Percentiles rank a stretch among this genome's conserved stretches.
These are phyloP conservation scores for Choreutis nemorana DNA, from an alignment of 2,888 invertebrate species.

Conservation along the genomic window DNA sequence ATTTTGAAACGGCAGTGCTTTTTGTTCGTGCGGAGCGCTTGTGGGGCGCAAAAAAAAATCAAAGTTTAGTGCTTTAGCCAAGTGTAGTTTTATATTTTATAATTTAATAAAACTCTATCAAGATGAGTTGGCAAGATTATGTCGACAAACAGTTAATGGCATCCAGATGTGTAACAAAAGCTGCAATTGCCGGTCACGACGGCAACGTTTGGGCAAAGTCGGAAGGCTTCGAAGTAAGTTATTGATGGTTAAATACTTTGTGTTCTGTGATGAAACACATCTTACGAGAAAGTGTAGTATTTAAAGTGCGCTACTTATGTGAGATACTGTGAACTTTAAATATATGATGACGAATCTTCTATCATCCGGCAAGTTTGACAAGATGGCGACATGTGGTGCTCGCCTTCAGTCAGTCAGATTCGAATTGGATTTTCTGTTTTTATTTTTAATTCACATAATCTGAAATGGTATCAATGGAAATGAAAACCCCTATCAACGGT, in stretches of 20 bases:
- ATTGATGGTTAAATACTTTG: too few species aligned
- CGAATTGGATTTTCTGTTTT: conserved; percentile 34
- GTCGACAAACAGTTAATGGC: conserved; percentile 96
- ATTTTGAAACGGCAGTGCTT: conserved; percentile 66
- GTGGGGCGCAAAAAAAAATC: conserved; percentile 61
- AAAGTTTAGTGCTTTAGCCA: conserved; percentile 53
- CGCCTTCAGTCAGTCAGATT: conserved; percentile 31
- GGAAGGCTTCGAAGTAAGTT: conserved; percentile 92
- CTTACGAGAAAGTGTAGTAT: conserved; percentile 17
- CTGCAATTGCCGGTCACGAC: conserved; percentile 94
- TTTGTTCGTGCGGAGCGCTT: conserved; percentile 66
- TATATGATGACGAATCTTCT: conserved; percentile 38
- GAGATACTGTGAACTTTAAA: conserved; percentile 21
- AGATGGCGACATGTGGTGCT: conserved; percentile 66
- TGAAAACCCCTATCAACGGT: too few species aligned
- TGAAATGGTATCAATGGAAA: too few species aligned
- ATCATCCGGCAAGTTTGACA: conserved; percentile 57
- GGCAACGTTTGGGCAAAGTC: conserved; percentile 96
- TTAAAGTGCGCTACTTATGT: conserved; percentile 23
- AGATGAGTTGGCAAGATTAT: conserved; percentile 98
- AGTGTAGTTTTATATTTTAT: conserved; percentile 66
- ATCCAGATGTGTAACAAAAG: conserved; percentile 93
- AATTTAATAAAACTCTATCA: conserved; percentile 64
- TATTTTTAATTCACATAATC: too few species aligned
- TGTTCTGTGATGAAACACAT: conserved; percentile 12